Percentiles rank a stretch among this genome's conserved stretches.
Conservation (phyloP, 2,888 invertebrate species). For the Lampropteryx suffumata region DNA sequence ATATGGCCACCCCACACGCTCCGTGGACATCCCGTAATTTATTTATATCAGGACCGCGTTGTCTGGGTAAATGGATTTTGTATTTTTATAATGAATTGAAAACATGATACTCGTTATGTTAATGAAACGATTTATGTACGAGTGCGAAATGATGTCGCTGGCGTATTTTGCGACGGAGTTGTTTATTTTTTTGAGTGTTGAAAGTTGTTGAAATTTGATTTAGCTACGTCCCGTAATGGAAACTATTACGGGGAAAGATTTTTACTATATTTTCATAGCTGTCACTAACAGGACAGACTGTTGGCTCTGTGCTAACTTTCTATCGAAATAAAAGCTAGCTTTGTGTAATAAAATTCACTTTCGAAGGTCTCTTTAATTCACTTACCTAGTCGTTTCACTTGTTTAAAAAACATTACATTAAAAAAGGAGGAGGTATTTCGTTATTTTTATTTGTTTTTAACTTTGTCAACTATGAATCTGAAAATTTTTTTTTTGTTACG, state of each 20-base stretch:
- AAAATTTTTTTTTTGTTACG: no score
- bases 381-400: no score
- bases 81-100: slow-evolving; percentile 52
- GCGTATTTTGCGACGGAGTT: slow-evolving; percentile 7
- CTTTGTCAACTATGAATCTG: no score
- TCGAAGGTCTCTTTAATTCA: no score
- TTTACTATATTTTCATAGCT: slow-evolving; percentile 2
- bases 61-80: slow-evolving; percentile 47
- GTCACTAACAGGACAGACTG: neutral
- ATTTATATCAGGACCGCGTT: slow-evolving; percentile 52
- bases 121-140: slow-evolving; percentile 38
- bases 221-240: slow-evolving; percentile 1
- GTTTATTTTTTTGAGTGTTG: slow-evolving; percentile 11
- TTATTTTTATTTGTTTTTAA: no score
- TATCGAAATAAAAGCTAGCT: no score
- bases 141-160: slow-evolving; percentile 24
- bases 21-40: slow-evolving; percentile 53
- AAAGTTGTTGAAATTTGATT: slow-evolving; percentile 14
- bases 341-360: no score
- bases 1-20: slow-evolving; percentile 52
- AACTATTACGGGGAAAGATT: neutral
- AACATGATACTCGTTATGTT: slow-evolving; percentile 34
- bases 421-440: no score
- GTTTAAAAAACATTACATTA: no score
- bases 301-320: neutral